Conservation (phyloP, 2,797 vertebrate genomes). For the Channallabes apus region DNA sequence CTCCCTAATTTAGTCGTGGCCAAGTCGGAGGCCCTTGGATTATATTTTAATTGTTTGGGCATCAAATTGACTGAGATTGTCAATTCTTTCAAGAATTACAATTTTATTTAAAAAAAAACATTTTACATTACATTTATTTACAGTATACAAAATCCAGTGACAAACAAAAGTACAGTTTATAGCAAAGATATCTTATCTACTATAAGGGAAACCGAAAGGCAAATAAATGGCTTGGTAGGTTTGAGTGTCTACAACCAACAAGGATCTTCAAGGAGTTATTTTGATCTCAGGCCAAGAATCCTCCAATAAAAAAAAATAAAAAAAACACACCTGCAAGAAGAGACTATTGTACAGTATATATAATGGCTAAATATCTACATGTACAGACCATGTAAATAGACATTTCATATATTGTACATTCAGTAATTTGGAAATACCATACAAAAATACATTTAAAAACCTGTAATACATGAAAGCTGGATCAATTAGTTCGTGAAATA, state of each 20-base stretch:
- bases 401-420: slow-evolving; percentile 27
- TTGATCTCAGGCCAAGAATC: slow-evolving; percentile 28
- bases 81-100: slow-evolving; percentile 48
- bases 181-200: slow-evolving; percentile 41
- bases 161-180: slow-evolving; percentile 53
- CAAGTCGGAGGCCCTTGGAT: no score
- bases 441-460: slow-evolving; percentile 51
- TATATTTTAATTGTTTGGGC: not conserved
- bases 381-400: slow-evolving; percentile 39
- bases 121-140: slow-evolving; percentile 81
- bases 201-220: slow-evolving; percentile 44
- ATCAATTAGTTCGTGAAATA: slow-evolving; percentile 25
- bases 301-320: slow-evolving; percentile 35
- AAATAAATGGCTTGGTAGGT: slow-evolving; percentile 9
- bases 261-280: slow-evolving; percentile 39
- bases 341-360: slow-evolving; percentile 37
- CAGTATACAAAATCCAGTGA: slow-evolving; percentile 68
- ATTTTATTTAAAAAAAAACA: slow-evolving; percentile 72
- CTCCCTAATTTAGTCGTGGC: no score
- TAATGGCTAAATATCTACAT: slow-evolving; percentile 26
- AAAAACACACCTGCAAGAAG: slow-evolving; percentile 52
- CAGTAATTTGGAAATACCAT: slow-evolving; percentile 35
- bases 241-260: slow-evolving; percentile 21
- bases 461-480: slow-evolving; percentile 40
- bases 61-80: not conserved